Evolutionary conservation across 2,113 vertebrate genomes (phyloP), one percentile per base, ranked within the genome.

Genomic region (Amphilophus citrinellus): DNA sequence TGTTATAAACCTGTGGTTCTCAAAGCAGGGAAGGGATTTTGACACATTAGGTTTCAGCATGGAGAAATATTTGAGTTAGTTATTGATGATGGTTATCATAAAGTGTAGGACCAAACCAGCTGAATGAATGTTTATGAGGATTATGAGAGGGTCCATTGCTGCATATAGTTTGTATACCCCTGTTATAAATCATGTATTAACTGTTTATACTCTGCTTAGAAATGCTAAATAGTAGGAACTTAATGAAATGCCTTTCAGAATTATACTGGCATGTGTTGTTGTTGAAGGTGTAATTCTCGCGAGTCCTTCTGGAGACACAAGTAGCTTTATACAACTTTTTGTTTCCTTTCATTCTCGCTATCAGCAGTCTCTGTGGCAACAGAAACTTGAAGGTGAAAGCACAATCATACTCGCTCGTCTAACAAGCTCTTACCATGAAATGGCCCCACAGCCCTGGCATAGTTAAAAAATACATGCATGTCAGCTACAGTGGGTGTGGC

Each of bases 281-380:
- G 24, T 71, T 71, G 24, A 71, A 53, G 22, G 6, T 73, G 24
- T 47, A 73, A 73, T 56, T 53, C 27, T 73, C 6, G 6, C 44
- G 30, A 24, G 44, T 14, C 44, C 66, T 32, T 71, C 24, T 71
- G 39, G 58, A 61, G 10, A 15, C 27, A 61, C 37, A 32, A 47
- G 22, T 30, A 47, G 58, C 39, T 77, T 77, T 77, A 47, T 47
- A 39, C n/a, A 60, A 44, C n/a, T 77, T 77, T 44, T 77, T 8
- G 53, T 73, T 73, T 73, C 68, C 68, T 73, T 56, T 56, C 17
- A 1, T 73, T 39, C 75, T 77, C 39, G 20, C 57, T 60, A 42
- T 77, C 58, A 32, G 22, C 59, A 5, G 24, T 77, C 24, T 76
- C 56, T 58, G 35, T 77, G 37, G 60, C 42, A 53, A 35, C 13